Conservation (phyloP, 2,113 vertebrate genomes). For the Gadus macrocephalus region DNA sequence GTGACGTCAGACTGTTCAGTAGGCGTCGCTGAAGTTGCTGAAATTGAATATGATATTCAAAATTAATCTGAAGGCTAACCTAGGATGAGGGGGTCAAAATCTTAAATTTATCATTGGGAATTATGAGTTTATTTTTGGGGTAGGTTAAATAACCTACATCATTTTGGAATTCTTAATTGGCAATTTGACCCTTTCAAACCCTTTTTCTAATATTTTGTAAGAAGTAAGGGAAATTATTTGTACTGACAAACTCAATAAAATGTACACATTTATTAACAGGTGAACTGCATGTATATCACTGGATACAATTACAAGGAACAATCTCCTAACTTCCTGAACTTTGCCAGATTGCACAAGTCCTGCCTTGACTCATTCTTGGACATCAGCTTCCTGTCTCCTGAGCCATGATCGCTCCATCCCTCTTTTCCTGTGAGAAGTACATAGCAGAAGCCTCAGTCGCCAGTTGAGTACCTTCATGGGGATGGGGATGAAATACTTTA, state of each 20-base stretch:
- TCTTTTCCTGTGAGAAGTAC: slow-evolving; percentile 17
- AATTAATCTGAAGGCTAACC: background rate
- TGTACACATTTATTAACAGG: slow-evolving; percentile 5
- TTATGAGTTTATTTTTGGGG: background rate
- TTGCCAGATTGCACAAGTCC: slow-evolving; percentile 12
- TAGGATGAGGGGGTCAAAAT: background rate
- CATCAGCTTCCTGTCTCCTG: slow-evolving; percentile 8
- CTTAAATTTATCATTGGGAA: background rate
- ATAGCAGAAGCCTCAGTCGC: slow-evolving; percentile 11
- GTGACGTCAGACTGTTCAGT: too few relatives aligned
- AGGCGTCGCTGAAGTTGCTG: too few relatives aligned
- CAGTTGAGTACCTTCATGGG: background rate
- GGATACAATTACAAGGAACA: background rate
- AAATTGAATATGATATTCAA: too few relatives aligned
- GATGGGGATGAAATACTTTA: background rate
- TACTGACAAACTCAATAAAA: slow-evolving; percentile 2
- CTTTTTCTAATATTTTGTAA: background rate
- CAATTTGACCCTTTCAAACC: background rate
- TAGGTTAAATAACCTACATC: background rate
- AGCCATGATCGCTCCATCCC: slow-evolving; percentile 8
- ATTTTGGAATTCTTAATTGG: background rate
- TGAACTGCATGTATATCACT: slow-evolving; percentile 15
- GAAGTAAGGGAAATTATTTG: background rate
- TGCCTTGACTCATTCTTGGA: slow-evolving; percentile 6
- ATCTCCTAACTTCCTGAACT: background rate